These are phyloP conservation scores for Sebastolobus altivelis DNA, from an alignment of 2,797 vertebrate species.

Conservation along the genomic window DNA sequence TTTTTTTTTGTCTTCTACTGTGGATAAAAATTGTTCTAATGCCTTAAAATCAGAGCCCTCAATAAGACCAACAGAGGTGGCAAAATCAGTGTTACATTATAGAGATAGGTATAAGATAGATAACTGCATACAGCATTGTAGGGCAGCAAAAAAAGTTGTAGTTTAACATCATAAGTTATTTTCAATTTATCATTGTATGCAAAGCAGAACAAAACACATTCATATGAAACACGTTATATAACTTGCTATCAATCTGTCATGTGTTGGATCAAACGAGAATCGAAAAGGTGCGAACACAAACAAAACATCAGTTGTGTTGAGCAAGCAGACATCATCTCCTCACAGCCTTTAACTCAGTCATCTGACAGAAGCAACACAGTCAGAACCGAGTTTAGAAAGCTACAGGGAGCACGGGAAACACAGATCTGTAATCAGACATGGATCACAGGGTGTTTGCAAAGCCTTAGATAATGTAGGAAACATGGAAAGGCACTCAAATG, in stretches of 20 bases:
- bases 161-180: background rate
- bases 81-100: background rate
- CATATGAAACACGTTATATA: background rate
- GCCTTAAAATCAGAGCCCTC: background rate
- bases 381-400: background rate
- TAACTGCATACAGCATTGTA: background rate
- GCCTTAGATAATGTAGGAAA: background rate
- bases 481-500: background rate
- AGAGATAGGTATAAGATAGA: background rate
- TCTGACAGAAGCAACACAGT: background rate
- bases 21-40: background rate
- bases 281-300: background rate
- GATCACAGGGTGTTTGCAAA: constrained; percentile 11
- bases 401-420: background rate
- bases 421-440: background rate
- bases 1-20: background rate
- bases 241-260: background rate
- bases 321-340: background rate
- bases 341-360: background rate
- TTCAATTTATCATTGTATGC: background rate
- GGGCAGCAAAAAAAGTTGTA: background rate
- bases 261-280: background rate
- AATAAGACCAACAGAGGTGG: background rate
- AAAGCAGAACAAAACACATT: background rate
- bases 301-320: background rate